phyloP scores from a whole-genome alignment of 2,113 vertebrate species.

The Formicarius rufipectus region DNA sequence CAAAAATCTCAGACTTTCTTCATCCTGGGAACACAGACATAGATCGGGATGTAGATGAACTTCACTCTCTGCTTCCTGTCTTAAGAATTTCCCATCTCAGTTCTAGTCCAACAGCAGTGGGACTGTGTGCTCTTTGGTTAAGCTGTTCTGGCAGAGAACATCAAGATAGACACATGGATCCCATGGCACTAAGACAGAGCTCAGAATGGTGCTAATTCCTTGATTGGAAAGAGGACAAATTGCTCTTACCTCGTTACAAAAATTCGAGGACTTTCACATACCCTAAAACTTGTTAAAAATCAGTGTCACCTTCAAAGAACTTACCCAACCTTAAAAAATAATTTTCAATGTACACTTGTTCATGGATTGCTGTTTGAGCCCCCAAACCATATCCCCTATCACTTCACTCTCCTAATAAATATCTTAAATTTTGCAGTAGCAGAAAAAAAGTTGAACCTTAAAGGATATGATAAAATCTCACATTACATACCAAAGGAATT shows the following conservation, averaged over 20 bases:
- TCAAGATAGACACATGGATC: background rate
- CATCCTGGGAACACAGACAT: background rate
- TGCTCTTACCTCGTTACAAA: background rate
- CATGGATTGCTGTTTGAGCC: background rate
- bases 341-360: background rate
- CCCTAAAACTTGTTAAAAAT: background rate
- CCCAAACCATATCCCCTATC: background rate
- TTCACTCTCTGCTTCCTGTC: background rate
- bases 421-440: background rate
- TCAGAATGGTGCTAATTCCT: background rate
- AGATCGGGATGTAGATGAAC: background rate
- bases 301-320: background rate
- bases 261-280: background rate
- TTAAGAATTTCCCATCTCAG: background rate
- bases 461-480: background rate
- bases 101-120: background rate
- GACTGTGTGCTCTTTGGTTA: background rate
- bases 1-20: background rate
- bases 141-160: background rate
- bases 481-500: background rate
- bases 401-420: background rate
- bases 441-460: background rate
- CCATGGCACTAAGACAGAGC: background rate
- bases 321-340: background rate
- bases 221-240: background rate